Evolutionary conservation across 2,113 vertebrate species (phyloP), one percentile per base, ranked within the genome.

Genomic region (Sisor rabdophorus): DNA sequence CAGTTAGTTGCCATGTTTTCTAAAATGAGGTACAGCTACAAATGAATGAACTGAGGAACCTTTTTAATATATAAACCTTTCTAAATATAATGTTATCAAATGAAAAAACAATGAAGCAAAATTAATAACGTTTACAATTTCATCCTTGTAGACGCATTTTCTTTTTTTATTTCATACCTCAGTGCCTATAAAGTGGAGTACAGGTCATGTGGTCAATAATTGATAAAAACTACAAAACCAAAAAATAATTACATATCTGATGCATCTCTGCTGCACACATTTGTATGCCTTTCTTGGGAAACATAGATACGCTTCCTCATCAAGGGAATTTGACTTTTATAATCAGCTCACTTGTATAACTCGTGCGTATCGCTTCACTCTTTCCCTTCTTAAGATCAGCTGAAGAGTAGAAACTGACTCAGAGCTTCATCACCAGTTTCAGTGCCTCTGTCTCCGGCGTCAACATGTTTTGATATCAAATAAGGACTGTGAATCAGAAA

Each of bases 41-140:
- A n/a, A n/a, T n/a, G n/a, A n/a, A n/a, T n/a, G n/a, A n/a, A n/a
- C n/a, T n/a, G n/a, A n/a, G n/a, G n/a, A n/a, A n/a, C n/a, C n/a
- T n/a, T n/a, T n/a, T n/a, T n/a, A n/a, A n/a, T n/a, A n/a, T n/a
- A n/a, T n/a, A n/a, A n/a, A n/a, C n/a, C n/a, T n/a, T n/a, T n/a
- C n/a, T n/a, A 30, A 30, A 17, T 26, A n/a, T 1, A 17, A 11
- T 40, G 36, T 47, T 47, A 16, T 24, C 36, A 24, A 44, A 40
- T 12, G 15, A 65, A 65, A 47, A 65, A 65, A 40, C 11, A 61
- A 36, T 61, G 30, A 32, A 10, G 17, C 17, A 63, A 63, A 40
- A 63, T 40, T 64, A 40, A 40, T 64, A 40, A 65, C 11, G 19
- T 47, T 85, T 71, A 90, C 93, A 91, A 91, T 93, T 90, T 89